Percentiles rank a stretch among this genome's conserved stretches.
Evolutionary conservation across 2,797 vertebrate species (phyloP).

Genomic region (Setipinna tenuifilis): DNA sequence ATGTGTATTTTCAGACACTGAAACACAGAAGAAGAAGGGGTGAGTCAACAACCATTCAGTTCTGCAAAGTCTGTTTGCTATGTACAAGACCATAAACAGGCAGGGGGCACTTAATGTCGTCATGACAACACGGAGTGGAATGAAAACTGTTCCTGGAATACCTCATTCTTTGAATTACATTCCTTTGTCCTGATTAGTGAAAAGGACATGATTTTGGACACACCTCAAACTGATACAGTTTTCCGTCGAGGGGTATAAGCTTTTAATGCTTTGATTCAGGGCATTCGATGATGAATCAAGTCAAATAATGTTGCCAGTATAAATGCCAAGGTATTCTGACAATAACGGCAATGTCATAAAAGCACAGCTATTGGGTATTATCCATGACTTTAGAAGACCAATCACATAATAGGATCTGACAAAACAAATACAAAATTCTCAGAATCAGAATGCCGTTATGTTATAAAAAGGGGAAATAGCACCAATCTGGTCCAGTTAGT

Average conservation of each 20-base stretch:
- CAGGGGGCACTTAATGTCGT: background rate
- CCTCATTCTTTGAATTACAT: background rate
- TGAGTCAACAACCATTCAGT: constrained; percentile 52
- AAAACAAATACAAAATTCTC: background rate
- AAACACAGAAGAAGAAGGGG: constrained; percentile 48
- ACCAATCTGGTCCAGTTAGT: constrained; percentile 3
- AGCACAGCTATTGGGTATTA: background rate
- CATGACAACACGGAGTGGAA: background rate
- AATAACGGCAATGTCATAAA: background rate
- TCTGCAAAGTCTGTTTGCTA: constrained; percentile 53
- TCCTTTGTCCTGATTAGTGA: background rate
- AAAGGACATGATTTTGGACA: background rate
- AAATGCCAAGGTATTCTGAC: background rate
- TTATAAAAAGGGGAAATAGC: constrained; percentile 15
- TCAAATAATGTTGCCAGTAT: background rate
- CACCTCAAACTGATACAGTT: constrained; percentile 18
- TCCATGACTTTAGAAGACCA: background rate
- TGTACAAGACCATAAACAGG: constrained; percentile 9
- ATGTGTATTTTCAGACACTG: constrained; percentile 43
- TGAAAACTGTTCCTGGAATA: background rate
- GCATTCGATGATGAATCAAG: background rate
- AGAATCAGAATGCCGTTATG: background rate
- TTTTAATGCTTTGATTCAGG: background rate
- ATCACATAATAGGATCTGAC: constrained; percentile 10
- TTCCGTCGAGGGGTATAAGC: background rate